Evolutionary conservation across 2,888 invertebrate species (phyloP).

Genomic region (Yponomeuta cagnagella): DNA sequence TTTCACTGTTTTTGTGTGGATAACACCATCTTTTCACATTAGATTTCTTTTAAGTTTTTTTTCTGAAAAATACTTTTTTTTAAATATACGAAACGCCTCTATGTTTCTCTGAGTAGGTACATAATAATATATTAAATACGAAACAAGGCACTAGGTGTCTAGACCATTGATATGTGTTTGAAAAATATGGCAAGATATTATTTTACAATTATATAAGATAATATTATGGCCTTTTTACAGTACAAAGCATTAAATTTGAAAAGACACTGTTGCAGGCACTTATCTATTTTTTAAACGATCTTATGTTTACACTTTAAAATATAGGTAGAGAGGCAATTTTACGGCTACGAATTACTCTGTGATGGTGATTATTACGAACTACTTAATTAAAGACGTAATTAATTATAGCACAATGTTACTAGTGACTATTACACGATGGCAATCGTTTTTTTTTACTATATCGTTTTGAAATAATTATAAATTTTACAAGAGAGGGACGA

Average conservation of each 20-base stretch:
- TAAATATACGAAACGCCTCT: too few species aligned
- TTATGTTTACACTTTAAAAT: background rate
- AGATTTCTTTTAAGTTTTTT: too few species aligned
- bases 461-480: background rate
- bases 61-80: too few species aligned
- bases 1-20: too few species aligned
- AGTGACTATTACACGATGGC: constrained; percentile 64
- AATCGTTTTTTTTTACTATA: constrained; percentile 29
- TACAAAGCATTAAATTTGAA: background rate
- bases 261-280: background rate
- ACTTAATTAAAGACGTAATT: constrained; percentile 16
- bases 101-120: too few species aligned
- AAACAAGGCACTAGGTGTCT: background rate
- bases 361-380: constrained; percentile 2
- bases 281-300: background rate
- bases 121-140: background rate
- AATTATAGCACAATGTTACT: constrained; percentile 49
- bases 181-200: background rate
- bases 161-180: background rate
- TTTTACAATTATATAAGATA: background rate
- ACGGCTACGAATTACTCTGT: constrained; percentile 4
- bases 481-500: background rate
- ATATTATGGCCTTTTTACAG: background rate
- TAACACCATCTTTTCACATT: too few species aligned
- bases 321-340: constrained; percentile 11